A percentile compares a stretch with the other conserved stretches of the same genome.
These are phyloP conservation scores for Zaprionus vittiger DNA, from an alignment of 1,140 invertebrate genomes.

Conservation along the genomic window DNA sequence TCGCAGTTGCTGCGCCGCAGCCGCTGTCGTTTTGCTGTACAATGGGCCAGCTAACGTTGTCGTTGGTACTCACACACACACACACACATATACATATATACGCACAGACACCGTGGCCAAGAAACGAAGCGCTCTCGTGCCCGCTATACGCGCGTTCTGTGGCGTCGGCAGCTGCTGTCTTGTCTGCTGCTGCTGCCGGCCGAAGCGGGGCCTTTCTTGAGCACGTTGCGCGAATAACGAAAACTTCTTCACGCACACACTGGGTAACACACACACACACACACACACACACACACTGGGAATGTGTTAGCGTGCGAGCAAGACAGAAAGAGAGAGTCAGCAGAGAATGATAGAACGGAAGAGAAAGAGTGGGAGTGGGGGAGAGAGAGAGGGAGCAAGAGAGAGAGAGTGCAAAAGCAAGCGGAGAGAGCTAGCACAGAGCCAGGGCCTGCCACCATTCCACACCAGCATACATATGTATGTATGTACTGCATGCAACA, in stretches of 20 bases:
- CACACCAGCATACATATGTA: neutral
- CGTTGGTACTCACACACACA: constrained; percentile 17
- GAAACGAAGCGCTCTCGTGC: constrained; percentile 29
- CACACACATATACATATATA: constrained; percentile 20
- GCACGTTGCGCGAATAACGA: constrained; percentile 68
- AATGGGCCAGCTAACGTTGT: constrained; percentile 36
- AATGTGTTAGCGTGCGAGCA: constrained; percentile 32
- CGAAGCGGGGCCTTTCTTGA: constrained; percentile 78
- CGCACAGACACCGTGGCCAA: constrained; percentile 19
- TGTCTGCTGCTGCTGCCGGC: constrained; percentile 47
- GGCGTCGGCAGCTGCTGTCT: constrained; percentile 33
- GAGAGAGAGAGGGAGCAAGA: constrained; percentile 10
- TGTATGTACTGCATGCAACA: constrained; percentile 15
- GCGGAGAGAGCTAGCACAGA: constrained; percentile 25
- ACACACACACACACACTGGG: constrained; percentile 1
- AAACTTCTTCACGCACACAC: constrained; percentile 72
- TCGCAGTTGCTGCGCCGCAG: constrained; percentile 21
- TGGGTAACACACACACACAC: neutral
- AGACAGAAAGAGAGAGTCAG: constrained; percentile 20
- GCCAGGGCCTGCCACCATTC: constrained; percentile 46
- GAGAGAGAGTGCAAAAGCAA: neutral
- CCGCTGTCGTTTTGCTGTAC: constrained; percentile 32
- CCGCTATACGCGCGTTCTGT: constrained; percentile 31
- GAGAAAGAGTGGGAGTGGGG: constrained; percentile 21
- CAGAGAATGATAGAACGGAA: neutral